A percentile compares a stretch with the other conserved stretches of the same genome.
Conservation (phyloP, 2,888 invertebrate species). For the Callyntrura sp. region DNA sequence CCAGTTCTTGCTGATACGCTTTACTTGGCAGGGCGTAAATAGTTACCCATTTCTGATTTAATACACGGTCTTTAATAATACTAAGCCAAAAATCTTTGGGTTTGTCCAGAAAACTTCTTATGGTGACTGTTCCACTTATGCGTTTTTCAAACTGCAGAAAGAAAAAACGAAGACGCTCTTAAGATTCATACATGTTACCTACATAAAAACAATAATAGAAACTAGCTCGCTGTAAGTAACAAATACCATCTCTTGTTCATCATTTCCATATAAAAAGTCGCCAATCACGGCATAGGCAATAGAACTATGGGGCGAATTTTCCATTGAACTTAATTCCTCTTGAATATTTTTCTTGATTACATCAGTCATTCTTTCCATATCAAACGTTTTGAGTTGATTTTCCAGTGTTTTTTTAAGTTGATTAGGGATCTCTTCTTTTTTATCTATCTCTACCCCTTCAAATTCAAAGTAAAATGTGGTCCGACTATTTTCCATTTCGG, state of each 20-base stretch:
- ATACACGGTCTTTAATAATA: slow-evolving; percentile 78
- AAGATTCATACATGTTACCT: too few species aligned
- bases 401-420: slow-evolving; percentile 87
- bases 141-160: slow-evolving; percentile 79
- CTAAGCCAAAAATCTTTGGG: slow-evolving; percentile 79
- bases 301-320: slow-evolving; percentile 91
- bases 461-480: slow-evolving; percentile 90
- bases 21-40: slow-evolving; percentile 81
- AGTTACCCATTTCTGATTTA: slow-evolving; percentile 81
- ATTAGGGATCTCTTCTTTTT: slow-evolving; percentile 88
- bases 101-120: slow-evolving; percentile 79
- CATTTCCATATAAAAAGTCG: slow-evolving; percentile 93
- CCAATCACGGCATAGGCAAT: slow-evolving; percentile 92
- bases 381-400: slow-evolving; percentile 87
- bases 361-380: slow-evolving; percentile 91
- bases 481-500: slow-evolving; percentile 90
- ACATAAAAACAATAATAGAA: slow-evolving; percentile 13
- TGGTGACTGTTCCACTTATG: slow-evolving; percentile 80
- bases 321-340: slow-evolving; percentile 90
- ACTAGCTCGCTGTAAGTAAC: not conserved
- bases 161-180: not conserved
- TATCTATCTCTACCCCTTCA: slow-evolving; percentile 91
- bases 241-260: slow-evolving; percentile 88
- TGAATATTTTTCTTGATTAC: slow-evolving; percentile 91
- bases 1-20: slow-evolving; percentile 87